Base-by-base conservation (phyloP, 2,888 invertebrate genomes). In the Heliothis peltigera region DNA sequence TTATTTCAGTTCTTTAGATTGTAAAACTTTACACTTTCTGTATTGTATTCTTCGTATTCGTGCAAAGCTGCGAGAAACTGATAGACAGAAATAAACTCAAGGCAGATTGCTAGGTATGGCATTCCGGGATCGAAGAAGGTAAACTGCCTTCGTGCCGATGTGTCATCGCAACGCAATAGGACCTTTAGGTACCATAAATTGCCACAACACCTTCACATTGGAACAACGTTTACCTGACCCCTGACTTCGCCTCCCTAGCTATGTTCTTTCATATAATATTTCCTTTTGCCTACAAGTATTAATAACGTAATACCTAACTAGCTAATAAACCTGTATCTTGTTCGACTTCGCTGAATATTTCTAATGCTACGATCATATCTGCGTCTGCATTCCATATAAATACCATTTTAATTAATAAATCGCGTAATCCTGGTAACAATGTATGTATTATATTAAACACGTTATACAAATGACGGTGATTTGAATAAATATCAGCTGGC, bases 111-210 rank as follows among this genome's bases (percentile, higher is more conserved):
- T 71, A 57, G 62, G 64, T 78, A 76, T 71, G 75, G 76, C 82
- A 86, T 85, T 84, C 87, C 82, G 70, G 75, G 80, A 80, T 76
- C 56, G 67, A 64, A 79, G 83, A 87, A 87, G 88, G 87, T 83
- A 70, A 87, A 81, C 88, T 67, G 79, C 75, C 77, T 82, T 72
- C 74, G 62, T 64, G 68, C 21, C 58, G 76, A 76, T 81, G 84
- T 84, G 84, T 82, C 84, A 86, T 81, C 80, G 75, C 56, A 60
- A 51, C 47, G 68, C 65, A 71, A 74, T 68, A 80, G 66, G 59
- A 49, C 57, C 65, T 67, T 59, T 63, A 51, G 10, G 60, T 68
- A 62, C 54, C 58, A 64, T 68, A 71, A 65, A 55, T 61, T 67
- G 67, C 55, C 65, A 35, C 44, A 43, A 61, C 58, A 59, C 79